phyloP scores from a whole-genome alignment of 2,888 invertebrate species.

The Congeria kusceri region DNA sequence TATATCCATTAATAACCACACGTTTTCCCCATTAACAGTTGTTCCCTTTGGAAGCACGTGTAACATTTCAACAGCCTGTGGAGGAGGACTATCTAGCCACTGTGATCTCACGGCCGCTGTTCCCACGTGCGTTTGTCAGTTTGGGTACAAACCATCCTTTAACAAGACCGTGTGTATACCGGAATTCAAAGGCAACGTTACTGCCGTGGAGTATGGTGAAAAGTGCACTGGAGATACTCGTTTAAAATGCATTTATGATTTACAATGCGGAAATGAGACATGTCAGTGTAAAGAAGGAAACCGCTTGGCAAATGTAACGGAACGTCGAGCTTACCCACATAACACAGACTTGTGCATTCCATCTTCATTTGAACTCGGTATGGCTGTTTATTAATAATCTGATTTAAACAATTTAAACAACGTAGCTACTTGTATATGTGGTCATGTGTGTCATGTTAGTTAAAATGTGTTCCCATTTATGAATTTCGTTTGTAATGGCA shows the following conservation, averaged over 20 bases:
- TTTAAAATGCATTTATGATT: conserved; percentile 38
- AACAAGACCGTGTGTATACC: conserved; percentile 43
- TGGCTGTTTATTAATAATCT: neutral
- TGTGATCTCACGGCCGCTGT: conserved; percentile 5
- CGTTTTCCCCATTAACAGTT: conserved; percentile 21
- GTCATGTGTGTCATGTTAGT: no score
- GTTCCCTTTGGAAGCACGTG: conserved; percentile 40
- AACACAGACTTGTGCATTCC: conserved; percentile 54
- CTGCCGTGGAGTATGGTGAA: conserved; percentile 31
- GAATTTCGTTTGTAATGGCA: no score
- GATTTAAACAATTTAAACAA: no score
- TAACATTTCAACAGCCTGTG: conserved; percentile 14
- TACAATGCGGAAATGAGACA: conserved; percentile 30
- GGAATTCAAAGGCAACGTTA: conserved; percentile 28
- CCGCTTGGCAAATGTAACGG: conserved; percentile 43
- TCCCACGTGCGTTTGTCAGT: conserved; percentile 46
- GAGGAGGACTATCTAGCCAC: conserved; percentile 31
- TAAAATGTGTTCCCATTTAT: no score
- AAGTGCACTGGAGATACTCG: conserved; percentile 24
- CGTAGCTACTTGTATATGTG: neutral
- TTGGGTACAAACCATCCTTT: conserved; percentile 37
- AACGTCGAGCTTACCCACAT: conserved; percentile 54
- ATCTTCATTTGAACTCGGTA: conserved; percentile 54
- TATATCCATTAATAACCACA: no score
- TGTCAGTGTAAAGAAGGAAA: conserved; percentile 50